Conservation (phyloP, 2,888 invertebrate genomes). For the Cantharis rustica region DNA sequence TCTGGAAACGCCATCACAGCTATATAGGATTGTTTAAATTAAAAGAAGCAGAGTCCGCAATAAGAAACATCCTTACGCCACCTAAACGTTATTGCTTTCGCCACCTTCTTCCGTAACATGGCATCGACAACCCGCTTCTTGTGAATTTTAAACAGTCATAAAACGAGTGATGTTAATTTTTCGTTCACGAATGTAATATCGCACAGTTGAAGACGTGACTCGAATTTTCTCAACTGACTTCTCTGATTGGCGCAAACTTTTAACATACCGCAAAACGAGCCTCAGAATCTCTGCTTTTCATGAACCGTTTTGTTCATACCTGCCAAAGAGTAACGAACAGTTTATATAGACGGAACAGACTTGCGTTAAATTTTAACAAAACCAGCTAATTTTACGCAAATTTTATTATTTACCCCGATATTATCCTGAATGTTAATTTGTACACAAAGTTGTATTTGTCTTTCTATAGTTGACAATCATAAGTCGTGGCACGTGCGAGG, state of each 20-base stretch:
- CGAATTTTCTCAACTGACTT: constrained; percentile 34
- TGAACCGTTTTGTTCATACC: constrained; percentile 25
- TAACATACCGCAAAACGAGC: constrained; percentile 29
- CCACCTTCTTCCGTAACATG: constrained; percentile 40
- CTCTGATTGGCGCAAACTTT: constrained; percentile 32
- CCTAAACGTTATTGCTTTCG: constrained; percentile 43
- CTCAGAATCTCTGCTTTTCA: constrained; percentile 24
- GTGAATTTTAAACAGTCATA: constrained; percentile 57
- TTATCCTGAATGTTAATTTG: constrained; percentile 33
- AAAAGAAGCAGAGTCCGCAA: constrained; percentile 44
- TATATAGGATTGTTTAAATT: constrained; percentile 50
- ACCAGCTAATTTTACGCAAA: constrained; percentile 25
- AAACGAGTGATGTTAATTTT: constrained; percentile 58
- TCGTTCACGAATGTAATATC: constrained; percentile 55
- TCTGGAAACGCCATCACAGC: constrained; percentile 28
- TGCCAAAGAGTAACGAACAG: constrained; percentile 25
- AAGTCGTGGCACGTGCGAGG: constrained; percentile 49
- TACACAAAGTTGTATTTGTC: constrained; percentile 20
- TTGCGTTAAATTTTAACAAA: constrained; percentile 20
- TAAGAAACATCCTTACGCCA: constrained; percentile 29
- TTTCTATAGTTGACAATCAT: constrained; percentile 45
- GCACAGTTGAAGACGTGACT: constrained; percentile 43
- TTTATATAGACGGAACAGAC: constrained; percentile 20
- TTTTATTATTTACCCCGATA: constrained; percentile 30
- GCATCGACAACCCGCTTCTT: constrained; percentile 43